Evolutionary conservation across 1,140 invertebrate species (phyloP), one percentile per base, ranked within the genome.

Genomic region (Aphaenogaster floridana): DNA sequence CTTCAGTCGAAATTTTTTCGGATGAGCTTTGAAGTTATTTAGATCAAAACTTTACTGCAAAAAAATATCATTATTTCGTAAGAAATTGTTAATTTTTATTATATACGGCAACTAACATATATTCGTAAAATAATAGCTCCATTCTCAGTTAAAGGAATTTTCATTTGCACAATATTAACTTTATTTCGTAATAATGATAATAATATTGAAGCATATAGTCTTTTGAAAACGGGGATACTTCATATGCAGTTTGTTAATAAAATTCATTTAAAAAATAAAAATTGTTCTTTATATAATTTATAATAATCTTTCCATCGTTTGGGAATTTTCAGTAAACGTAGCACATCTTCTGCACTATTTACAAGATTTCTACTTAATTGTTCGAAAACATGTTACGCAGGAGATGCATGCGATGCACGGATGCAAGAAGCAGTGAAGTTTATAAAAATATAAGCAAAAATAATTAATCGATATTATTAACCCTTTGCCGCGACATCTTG

Each of bases 401-500:
- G 21, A 21, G 34, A 68, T 54, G 7, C 45, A 45, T 9, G 42
- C 13, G 63, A 69, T 21, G 39, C 79, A 3, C 15, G 79, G 48
- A 63, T 36, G 17, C 34, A 15, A 80, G 39, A 69, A 13, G 50
- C 39, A 42, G 7, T 61, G 42, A 36, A 54, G 64, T 69, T 81
- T 69, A 81, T 84, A 74, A 76, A 76, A 84, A 74, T 83, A 61
- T 61, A 61, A 45, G 45, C 54, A 83, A 83, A 83, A 83, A 84
- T 84, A 84, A 84, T 84, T 84, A 84, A 84, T 84, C 80, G 34
- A 84, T 84, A 84, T 69, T 57, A 72, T 72, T 34, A 72, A 83
- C 79, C 79, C 79, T 74, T 74, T 83, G 42, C 42, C 17, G 17
- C 69, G 69, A 83, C 28, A 83, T 83, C 80, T 83, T 74, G 39